These are phyloP conservation scores for Diarsia mendica DNA, from an alignment of 2,888 invertebrate genomes.

Conservation along the genomic window DNA sequence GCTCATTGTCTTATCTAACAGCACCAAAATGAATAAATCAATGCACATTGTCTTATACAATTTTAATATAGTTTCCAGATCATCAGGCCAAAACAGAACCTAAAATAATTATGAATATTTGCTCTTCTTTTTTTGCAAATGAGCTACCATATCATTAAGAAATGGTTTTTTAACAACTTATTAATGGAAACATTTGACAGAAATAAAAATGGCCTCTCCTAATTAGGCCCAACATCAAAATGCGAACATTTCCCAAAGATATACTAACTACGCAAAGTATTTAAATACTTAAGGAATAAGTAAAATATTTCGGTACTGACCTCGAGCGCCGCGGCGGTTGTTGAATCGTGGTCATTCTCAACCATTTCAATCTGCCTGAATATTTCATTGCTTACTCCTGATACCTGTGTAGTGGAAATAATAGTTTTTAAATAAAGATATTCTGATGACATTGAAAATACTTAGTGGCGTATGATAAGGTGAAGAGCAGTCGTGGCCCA, in stretches of 20 bases:
- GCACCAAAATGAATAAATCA: neutral
- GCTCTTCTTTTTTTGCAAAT: neutral
- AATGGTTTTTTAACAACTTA: slow-evolving; percentile 2
- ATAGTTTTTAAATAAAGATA: neutral
- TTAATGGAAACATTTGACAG: neutral
- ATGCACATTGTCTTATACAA: neutral
- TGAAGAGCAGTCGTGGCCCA: too few species aligned
- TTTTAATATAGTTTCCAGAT: neutral
- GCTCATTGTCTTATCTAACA: neutral
- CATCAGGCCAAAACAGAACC: neutral
- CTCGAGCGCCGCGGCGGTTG: slow-evolving; percentile 97
- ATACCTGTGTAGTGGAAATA: slow-evolving; percentile 91
- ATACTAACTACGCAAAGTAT: slow-evolving; percentile 32
- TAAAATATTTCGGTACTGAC: slow-evolving; percentile 78
- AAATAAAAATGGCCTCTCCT: slow-evolving; percentile 20
- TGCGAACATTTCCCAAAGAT: slow-evolving; percentile 22
- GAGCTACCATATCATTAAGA: neutral
- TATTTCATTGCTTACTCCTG: slow-evolving; percentile 98
- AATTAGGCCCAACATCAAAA: slow-evolving; percentile 28
- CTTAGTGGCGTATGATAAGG: too few species aligned
- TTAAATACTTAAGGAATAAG: slow-evolving; percentile 41
- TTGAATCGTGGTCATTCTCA: slow-evolving; percentile 98
- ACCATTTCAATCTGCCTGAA: slow-evolving; percentile 99
- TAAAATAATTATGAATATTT: neutral
- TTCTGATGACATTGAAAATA: neutral